Conservation (phyloP, 2,797 vertebrate genomes). For the Syngnathus acus region DNA sequence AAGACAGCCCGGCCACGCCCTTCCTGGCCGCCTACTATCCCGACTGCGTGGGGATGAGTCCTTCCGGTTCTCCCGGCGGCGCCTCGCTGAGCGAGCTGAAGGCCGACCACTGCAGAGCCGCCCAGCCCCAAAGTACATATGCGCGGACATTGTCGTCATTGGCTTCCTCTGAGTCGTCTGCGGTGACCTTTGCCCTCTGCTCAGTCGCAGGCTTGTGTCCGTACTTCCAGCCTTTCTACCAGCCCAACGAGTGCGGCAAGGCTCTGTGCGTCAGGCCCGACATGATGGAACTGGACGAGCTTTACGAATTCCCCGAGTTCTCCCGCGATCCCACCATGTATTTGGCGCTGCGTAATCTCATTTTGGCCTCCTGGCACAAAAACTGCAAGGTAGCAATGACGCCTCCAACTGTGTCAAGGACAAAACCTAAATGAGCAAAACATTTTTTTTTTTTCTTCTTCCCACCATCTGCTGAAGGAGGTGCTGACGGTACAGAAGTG, state of each 20-base stretch:
- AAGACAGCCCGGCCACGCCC: slow-evolving; percentile 89
- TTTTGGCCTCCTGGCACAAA: slow-evolving; percentile 87
- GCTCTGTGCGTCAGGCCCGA: slow-evolving; percentile 95
- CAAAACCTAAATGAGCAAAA: neutral
- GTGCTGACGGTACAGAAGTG: slow-evolving; percentile 85
- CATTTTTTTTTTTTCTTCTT: neutral
- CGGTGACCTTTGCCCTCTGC: neutral
- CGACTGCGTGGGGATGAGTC: slow-evolving; percentile 99
- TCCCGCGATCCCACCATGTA: slow-evolving; percentile 98
- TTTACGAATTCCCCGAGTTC: slow-evolving; percentile 97
- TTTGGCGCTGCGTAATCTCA: slow-evolving; percentile 88
- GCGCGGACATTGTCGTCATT: neutral
- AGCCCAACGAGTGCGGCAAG: slow-evolving; percentile 96
- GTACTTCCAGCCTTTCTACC: slow-evolving; percentile 97
- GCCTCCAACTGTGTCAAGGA: neutral
- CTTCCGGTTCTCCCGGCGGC: slow-evolving; percentile 78
- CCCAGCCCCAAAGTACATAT: slow-evolving; percentile 72
- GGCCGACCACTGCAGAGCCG: slow-evolving; percentile 72
- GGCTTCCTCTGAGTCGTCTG: neutral
- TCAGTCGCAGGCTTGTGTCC: slow-evolving; percentile 84
- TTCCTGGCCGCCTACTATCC: slow-evolving; percentile 93
- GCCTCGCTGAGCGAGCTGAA: slow-evolving; percentile 68
- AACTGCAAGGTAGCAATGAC: slow-evolving; percentile 79
- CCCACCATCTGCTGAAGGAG: slow-evolving; percentile 64
- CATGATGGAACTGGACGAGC: slow-evolving; percentile 97